Evolutionary conservation across 2,797 vertebrate species (phyloP).

Genomic region (Lates japonicus): DNA sequence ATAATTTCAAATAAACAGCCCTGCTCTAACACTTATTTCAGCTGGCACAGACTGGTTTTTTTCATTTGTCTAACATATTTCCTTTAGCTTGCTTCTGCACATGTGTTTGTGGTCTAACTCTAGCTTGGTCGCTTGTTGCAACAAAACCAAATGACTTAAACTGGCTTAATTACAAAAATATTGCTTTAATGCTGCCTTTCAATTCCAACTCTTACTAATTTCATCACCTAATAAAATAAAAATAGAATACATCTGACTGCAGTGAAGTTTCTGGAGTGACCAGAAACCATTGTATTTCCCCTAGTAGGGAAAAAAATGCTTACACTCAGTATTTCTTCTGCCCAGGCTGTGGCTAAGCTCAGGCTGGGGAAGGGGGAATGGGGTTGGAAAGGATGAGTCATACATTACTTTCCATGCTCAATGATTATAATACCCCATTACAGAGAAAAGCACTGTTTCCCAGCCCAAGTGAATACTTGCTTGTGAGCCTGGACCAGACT

Average conservation of each 20-base stretch:
- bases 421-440: conserved; percentile 84
- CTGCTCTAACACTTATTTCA: background rate
- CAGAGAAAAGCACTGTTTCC: conserved; percentile 81
- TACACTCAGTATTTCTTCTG: conserved; percentile 74
- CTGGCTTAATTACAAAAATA: conserved; percentile 25
- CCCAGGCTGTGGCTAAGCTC: conserved; percentile 75
- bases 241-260: conserved; percentile 60
- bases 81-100: conserved; percentile 8
- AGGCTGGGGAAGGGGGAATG: conserved; percentile 68
- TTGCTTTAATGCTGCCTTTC: conserved; percentile 40
- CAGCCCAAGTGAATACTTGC: conserved; percentile 67
- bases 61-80: conserved; percentile 10
- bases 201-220: conserved; percentile 38
- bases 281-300: conserved; percentile 69
- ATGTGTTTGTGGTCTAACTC: conserved; percentile 26
- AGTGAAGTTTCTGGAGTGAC: conserved; percentile 60
- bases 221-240: conserved; percentile 68
- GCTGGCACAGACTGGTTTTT: background rate
- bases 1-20: background rate
- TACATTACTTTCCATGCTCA: conserved; percentile 83
- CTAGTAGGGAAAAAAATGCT: conserved; percentile 72
- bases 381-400: conserved; percentile 86
- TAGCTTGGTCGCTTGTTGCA: conserved; percentile 19
- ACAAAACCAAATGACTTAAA: conserved; percentile 45
- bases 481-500: conserved; percentile 64